A percentile compares a stretch with the other conserved stretches of the same genome.
Conservation (phyloP, 2,888 invertebrate species). For the Cetonia aurata region DNA sequence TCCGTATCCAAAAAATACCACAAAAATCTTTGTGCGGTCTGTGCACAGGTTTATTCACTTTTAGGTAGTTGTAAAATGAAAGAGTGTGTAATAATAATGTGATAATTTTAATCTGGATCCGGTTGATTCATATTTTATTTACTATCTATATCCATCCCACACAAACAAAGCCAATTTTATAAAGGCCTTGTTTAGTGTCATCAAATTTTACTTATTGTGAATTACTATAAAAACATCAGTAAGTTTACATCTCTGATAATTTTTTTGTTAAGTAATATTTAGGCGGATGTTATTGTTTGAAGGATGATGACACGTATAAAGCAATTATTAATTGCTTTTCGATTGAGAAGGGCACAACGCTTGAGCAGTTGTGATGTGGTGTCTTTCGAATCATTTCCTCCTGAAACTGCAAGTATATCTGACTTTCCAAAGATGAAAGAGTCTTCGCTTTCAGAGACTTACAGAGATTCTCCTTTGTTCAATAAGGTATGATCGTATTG, state of each 20-base stretch:
- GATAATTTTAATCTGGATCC: too few species aligned
- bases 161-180: too few species aligned
- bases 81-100: too few species aligned
- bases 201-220: neutral
- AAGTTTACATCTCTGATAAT: neutral
- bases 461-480: conserved; percentile 63
- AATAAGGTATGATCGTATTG: conserved; percentile 38
- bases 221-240: neutral
- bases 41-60: too few species aligned
- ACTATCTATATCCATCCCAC: too few species aligned
- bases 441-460: conserved; percentile 68
- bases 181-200: too few species aligned
- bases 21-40: too few species aligned
- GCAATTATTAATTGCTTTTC: conserved; percentile 60
- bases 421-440: conserved; percentile 67
- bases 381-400: conserved; percentile 73
- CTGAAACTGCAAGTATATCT: conserved; percentile 65
- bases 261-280: neutral
- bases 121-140: too few species aligned
- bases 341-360: conserved; percentile 57
- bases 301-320: conserved; percentile 59
- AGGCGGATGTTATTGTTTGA: neutral
- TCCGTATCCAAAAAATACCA: too few species aligned
- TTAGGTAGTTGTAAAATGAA: too few species aligned
- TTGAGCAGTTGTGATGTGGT: conserved; percentile 64